These are phyloP conservation scores for Tenualosa ilisha DNA, from an alignment of 2,797 vertebrate genomes.

Conservation along the genomic window DNA sequence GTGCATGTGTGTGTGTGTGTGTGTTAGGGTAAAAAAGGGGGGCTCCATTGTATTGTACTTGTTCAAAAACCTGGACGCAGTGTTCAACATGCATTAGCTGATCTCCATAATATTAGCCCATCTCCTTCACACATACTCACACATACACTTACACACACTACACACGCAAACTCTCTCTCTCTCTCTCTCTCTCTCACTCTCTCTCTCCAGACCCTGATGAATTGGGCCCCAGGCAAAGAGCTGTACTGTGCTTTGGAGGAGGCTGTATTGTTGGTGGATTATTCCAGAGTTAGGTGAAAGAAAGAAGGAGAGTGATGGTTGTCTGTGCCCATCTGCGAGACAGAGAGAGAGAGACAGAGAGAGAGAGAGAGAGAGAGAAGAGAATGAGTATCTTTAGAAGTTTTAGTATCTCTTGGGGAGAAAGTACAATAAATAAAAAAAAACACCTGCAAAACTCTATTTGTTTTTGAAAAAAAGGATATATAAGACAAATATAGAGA, in stretches of 20 bases:
- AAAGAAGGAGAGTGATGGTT: slow-evolving; percentile 63
- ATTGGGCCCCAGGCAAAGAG: slow-evolving; percentile 67
- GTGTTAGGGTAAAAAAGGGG: neutral
- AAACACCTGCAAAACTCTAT: too few species aligned
- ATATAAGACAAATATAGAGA: slow-evolving; percentile 36
- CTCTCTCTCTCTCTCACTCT: too few species aligned
- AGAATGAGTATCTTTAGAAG: slow-evolving; percentile 61
- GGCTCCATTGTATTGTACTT: slow-evolving; percentile 73
- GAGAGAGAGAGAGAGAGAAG: slow-evolving; percentile 50
- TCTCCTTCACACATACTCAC: slow-evolving; percentile 20
- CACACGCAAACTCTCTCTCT: slow-evolving; percentile 9
- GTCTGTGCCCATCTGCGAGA: slow-evolving; percentile 67
- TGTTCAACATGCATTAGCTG: slow-evolving; percentile 80
- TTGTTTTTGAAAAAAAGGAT: slow-evolving; percentile 56
- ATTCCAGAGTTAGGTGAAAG: slow-evolving; percentile 81
- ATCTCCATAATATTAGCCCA: slow-evolving; percentile 81
- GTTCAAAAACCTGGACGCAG: slow-evolving; percentile 79
- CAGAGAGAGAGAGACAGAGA: slow-evolving; percentile 31
- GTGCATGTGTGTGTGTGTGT: too few species aligned
- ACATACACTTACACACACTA: slow-evolving; percentile 60
- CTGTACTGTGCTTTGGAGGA: slow-evolving; percentile 80
- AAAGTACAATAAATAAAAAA: too few species aligned
- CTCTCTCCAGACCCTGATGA: slow-evolving; percentile 53
- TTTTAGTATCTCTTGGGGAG: slow-evolving; percentile 45
- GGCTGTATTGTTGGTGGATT: slow-evolving; percentile 83